Evolutionary conservation across 2,797 vertebrate species (phyloP).

Genomic region (Pangasius djambal): DNA sequence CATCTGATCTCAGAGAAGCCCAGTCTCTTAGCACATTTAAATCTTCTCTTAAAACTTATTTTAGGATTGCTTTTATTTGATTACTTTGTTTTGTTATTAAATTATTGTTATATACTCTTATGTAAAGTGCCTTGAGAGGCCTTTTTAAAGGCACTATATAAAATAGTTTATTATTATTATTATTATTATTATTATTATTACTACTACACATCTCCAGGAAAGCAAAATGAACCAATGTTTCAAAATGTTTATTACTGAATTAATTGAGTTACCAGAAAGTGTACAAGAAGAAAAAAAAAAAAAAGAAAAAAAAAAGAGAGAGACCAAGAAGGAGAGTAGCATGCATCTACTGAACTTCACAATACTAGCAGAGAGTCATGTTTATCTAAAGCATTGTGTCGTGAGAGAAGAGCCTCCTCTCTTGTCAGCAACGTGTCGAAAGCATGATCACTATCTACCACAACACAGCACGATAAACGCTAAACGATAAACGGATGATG

Average conservation of each 20-base stretch:
- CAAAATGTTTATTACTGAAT: conserved; percentile 77
- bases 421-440: conserved; percentile 38
- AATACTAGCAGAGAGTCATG: conserved; percentile 60
- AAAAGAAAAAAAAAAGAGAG: conserved; percentile 55
- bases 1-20: too few species aligned
- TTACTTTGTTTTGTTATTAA: too few species aligned
- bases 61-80: too few species aligned
- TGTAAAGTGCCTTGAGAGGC: too few species aligned
- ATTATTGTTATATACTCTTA: too few species aligned
- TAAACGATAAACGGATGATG: conserved; percentile 29
- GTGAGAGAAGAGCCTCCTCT: conserved; percentile 37
- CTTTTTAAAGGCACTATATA: too few species aligned
- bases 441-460: conserved; percentile 61
- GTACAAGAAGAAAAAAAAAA: conserved; percentile 62
- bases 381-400: conserved; percentile 44
- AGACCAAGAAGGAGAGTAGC: conserved; percentile 64
- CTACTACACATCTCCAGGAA: background rate
- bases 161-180: too few species aligned
- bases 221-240: conserved; percentile 53
- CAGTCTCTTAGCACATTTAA: too few species aligned
- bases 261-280: conserved; percentile 64
- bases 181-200: too few species aligned
- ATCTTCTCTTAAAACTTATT: too few species aligned
- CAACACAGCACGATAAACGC: conserved; percentile 52
- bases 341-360: conserved; percentile 78